Evolutionary conservation across 2,888 invertebrate genomes (phyloP), one percentile per base, ranked within the genome.

Genomic region (Agonopterix arenella): DNA sequence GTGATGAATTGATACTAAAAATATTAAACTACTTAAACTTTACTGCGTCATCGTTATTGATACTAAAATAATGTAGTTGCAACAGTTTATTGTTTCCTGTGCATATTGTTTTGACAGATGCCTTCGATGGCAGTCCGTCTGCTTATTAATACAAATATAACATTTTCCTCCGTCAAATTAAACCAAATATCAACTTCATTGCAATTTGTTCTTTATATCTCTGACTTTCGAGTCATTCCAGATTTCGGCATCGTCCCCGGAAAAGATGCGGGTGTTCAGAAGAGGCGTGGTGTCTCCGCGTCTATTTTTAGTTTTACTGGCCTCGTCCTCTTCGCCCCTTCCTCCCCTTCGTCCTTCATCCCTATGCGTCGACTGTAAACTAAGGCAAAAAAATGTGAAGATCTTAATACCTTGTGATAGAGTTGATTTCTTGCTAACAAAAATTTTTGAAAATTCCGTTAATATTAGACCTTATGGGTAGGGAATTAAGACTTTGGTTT

Each of bases 261-360:
- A n/a, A 41, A 5, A 40, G 40, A n/a, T 40, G 41, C n/a, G 16
- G 37, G 37, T 13, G 16, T 16, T 11, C 38, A 18, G n/a, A 46
- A 38, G 36, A 44, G 48, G 48, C 76, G 73, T 68, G 67, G 70
- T 77, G 76, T 77, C 68, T 73, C 68, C 44, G 69, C 64, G 64
- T 77, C 77, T 86, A 86, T 85, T 84, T 86, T 80, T 82, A 82
- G 77, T 76, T 86, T 84, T 84, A 86, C 79, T 81, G 71, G 84
- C 79, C 82, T 79, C 77, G 70, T 81, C 74, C 80, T 79, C 80
- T 71, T 62, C 57, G 60, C 68, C 69, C 65, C 66, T 52, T 54
- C 59, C 57, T 66, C 69, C 70, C 73, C 61, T 54, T 56, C 52
- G 57, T 65, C 67, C 66, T 70, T 67, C 69, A 56, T 57, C 57